These are phyloP conservation scores for Drosophila planitibia DNA, from an alignment of 2,888 invertebrate genomes.

Conservation along the genomic window DNA sequence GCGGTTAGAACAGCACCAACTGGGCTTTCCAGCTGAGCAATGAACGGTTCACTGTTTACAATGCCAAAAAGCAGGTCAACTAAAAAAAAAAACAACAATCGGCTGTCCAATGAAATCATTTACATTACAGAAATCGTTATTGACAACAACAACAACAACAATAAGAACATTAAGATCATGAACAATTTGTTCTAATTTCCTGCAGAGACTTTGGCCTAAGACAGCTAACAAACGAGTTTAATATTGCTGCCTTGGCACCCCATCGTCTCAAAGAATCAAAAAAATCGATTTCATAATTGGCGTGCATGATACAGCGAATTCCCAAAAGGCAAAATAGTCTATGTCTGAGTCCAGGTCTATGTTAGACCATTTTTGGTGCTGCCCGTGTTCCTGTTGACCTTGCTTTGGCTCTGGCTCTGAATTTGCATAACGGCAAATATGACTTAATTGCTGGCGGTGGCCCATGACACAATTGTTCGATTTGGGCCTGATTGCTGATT, in stretches of 20 bases:
- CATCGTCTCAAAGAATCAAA: slow-evolving; percentile 32
- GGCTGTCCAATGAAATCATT: slow-evolving; percentile 44
- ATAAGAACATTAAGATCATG: slow-evolving; percentile 58
- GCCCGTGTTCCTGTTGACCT: slow-evolving; percentile 62
- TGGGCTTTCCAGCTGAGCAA: slow-evolving; percentile 46
- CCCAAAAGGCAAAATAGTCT: slow-evolving; percentile 35
- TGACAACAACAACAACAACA: slow-evolving; percentile 29
- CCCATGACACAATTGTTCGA: slow-evolving; percentile 63
- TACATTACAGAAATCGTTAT: slow-evolving; percentile 34
- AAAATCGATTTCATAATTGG: slow-evolving; percentile 55
- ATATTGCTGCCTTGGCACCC: slow-evolving; percentile 33
- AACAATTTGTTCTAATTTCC: slow-evolving; percentile 77
- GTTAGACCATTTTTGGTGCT: slow-evolving; percentile 37
- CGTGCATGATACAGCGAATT: slow-evolving; percentile 75
- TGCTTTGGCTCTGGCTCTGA: slow-evolving; percentile 45
- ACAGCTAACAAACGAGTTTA: slow-evolving; percentile 43
- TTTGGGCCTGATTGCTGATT: slow-evolving; percentile 75
- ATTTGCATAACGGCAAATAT: slow-evolving; percentile 76
- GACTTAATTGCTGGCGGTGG: slow-evolving; percentile 72
- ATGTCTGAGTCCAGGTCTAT: slow-evolving; percentile 23
- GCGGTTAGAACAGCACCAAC: slow-evolving; percentile 52
- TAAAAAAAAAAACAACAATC: slow-evolving; percentile 32
- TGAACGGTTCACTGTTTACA: slow-evolving; percentile 25
- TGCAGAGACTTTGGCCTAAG: slow-evolving; percentile 26
- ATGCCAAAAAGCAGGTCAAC: slow-evolving; percentile 53